These are phyloP conservation scores for Nixonia krombeini DNA, from an alignment of 1,140 invertebrate species.

Conservation along the genomic window DNA sequence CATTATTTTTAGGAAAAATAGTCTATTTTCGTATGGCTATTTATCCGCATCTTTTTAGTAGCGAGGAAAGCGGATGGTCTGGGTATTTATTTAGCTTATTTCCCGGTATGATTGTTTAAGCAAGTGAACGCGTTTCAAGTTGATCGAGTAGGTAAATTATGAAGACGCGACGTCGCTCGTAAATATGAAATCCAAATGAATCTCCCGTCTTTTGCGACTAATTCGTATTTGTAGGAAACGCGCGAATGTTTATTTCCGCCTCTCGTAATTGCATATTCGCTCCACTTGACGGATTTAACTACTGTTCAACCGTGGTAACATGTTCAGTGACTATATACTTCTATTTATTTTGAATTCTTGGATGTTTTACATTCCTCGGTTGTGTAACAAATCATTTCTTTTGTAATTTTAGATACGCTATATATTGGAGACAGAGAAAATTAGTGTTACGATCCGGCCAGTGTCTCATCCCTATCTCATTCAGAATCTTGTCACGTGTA, in stretches of 20 bases:
- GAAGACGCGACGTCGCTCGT: background rate
- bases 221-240: background rate
- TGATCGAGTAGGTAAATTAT: background rate
- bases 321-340: too few species aligned
- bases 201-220: background rate
- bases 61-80: background rate
- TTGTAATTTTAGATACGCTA: too few species aligned
- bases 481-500: too few species aligned
- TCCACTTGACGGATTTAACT: too few species aligned
- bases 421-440: too few species aligned
- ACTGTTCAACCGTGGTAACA: too few species aligned
- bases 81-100: constrained; percentile 4
- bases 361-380: too few species aligned
- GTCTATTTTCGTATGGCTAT: background rate
- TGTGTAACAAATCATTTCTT: too few species aligned
- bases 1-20: constrained; percentile 1
- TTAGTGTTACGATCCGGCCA: too few species aligned
- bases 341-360: too few species aligned
- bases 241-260: background rate
- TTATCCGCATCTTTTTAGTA: background rate
- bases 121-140: constrained; percentile 1
- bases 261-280: background rate
- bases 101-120: background rate
- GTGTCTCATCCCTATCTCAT: too few species aligned
- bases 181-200: background rate